Evolutionary conservation across 2,113 vertebrate species (phyloP).

Genomic region (Micronycteris hirsuta): DNA sequence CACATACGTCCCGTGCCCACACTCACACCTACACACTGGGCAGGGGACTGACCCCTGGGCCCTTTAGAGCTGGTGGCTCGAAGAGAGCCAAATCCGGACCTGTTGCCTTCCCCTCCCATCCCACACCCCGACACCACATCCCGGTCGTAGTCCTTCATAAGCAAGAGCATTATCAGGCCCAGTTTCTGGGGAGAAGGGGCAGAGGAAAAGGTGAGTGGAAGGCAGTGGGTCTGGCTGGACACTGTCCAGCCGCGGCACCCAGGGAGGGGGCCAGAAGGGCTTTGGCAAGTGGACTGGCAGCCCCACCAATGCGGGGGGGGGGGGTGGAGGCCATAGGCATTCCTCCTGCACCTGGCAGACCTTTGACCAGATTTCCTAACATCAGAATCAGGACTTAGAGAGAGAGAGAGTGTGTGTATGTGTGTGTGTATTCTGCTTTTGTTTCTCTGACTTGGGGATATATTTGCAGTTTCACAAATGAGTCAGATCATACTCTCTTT

Average conservation of each 20-base stretch:
- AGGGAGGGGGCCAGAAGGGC: not conserved
- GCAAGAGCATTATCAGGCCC: not conserved
- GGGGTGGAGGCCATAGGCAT: not conserved
- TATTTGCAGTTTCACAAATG: not conserved
- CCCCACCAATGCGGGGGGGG: not conserved
- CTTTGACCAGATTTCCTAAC: not conserved
- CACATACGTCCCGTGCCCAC: not conserved
- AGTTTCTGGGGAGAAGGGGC: not conserved
- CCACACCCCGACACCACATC: not conserved
- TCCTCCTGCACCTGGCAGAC: not conserved
- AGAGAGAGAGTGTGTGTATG: no score
- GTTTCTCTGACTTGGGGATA: not conserved
- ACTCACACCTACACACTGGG: not conserved
- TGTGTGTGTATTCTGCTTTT: not conserved
- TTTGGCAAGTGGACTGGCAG: not conserved
- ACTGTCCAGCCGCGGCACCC: not conserved
- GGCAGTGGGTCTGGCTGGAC: not conserved
- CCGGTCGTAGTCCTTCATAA: not conserved
- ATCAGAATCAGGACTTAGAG: not conserved
- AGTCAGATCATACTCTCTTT: not conserved
- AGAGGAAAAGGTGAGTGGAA: not conserved
- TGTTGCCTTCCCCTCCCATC: not conserved
- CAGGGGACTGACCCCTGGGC: not conserved
- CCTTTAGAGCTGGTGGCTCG: not conserved
- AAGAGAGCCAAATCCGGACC: not conserved